phyloP scores from a whole-genome alignment of 2,888 invertebrate genomes.

The Ophion ventricosus region DNA sequence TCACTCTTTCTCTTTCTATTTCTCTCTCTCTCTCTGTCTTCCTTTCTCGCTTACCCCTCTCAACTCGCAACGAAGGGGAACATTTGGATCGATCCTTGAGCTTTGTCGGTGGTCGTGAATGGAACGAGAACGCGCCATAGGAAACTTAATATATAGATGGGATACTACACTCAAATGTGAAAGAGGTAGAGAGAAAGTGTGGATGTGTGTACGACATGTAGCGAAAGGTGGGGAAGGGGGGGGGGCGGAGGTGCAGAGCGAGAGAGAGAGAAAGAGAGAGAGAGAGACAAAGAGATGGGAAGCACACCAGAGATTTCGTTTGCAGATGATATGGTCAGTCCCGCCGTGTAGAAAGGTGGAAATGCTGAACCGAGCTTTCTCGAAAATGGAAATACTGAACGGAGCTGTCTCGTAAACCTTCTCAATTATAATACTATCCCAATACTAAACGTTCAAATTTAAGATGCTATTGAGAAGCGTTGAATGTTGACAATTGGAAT shows the following conservation, averaged over 20 bases:
- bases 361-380: background rate
- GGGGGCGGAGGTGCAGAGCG: background rate
- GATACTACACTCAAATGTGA: background rate
- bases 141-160: constrained; percentile 30
- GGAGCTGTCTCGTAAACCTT: constrained; percentile 7
- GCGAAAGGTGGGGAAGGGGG: background rate
- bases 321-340: constrained; percentile 16
- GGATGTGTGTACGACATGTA: background rate
- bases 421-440: background rate
- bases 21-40: background rate
- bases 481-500: background rate
- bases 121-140: constrained; percentile 53
- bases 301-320: background rate
- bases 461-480: background rate
- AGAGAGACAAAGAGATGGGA: constrained; percentile 2
- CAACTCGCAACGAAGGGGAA: constrained; percentile 56
- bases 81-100: constrained; percentile 73
- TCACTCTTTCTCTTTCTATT: background rate
- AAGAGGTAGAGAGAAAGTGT: background rate
- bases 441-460: background rate
- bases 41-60: constrained; percentile 20
- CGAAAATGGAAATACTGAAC: constrained; percentile 7
- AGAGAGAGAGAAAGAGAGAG: background rate
- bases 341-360: background rate
- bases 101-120: constrained; percentile 71